Conservation (phyloP, 2,888 invertebrate species). For the Cheilosia vernalis region DNA sequence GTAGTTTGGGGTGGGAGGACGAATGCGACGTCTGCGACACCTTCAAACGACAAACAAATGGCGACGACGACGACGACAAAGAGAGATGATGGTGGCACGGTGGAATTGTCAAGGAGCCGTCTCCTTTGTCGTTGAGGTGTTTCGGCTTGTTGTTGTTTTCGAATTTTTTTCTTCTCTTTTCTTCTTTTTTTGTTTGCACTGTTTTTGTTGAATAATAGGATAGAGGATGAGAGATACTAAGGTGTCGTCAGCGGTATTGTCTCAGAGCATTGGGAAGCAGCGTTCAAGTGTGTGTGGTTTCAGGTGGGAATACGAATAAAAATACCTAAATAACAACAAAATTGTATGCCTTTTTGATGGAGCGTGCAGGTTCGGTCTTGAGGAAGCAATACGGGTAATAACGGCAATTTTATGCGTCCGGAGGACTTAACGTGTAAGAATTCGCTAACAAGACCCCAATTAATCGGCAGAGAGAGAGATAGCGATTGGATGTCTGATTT, state of each 20-base stretch:
- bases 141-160: slow-evolving; percentile 53
- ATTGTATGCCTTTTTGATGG: slow-evolving; percentile 54
- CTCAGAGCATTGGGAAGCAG: slow-evolving; percentile 2
- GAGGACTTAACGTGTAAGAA: slow-evolving; percentile 57
- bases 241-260: slow-evolving; percentile 49
- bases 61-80: slow-evolving; percentile 30
- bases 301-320: slow-evolving; percentile 62
- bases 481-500: slow-evolving; percentile 7
- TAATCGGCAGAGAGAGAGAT: not conserved
- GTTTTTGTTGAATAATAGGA: slow-evolving; percentile 37
- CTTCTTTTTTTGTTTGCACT: slow-evolving; percentile 8
- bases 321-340: slow-evolving; percentile 60
- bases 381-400: slow-evolving; percentile 72
- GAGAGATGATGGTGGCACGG: slow-evolving; percentile 33
- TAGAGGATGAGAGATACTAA: slow-evolving; percentile 17
- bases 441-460: slow-evolving; percentile 53
- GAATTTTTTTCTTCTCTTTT: slow-evolving; percentile 9
- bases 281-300: slow-evolving; percentile 51
- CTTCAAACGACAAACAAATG: slow-evolving; percentile 74
- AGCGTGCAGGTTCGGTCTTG: slow-evolving; percentile 6
- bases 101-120: slow-evolving; percentile 72
- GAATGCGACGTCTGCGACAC: slow-evolving; percentile 44
- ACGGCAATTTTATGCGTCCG: slow-evolving; percentile 74
- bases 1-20: slow-evolving; percentile 14
- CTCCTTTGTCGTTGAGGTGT: slow-evolving; percentile 71